Conservation (phyloP, 2,888 invertebrate species). For the Eilema depressum region DNA sequence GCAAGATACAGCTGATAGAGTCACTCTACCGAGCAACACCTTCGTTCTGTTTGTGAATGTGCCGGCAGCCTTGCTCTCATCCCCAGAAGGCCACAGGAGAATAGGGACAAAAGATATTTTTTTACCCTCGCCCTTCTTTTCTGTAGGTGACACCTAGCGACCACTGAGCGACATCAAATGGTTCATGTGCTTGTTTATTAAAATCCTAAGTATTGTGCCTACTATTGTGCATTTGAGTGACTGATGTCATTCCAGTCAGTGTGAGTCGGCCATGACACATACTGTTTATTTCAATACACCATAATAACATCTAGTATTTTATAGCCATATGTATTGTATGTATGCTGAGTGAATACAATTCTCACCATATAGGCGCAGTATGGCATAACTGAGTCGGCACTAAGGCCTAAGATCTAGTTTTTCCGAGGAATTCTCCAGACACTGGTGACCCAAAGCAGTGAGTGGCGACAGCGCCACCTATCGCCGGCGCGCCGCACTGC, state of each 20-base stretch:
- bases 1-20: too few species aligned
- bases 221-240: neutral
- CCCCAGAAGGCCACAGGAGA: neutral
- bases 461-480: conserved; percentile 52
- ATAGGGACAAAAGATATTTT: neutral
- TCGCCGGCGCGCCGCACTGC: conserved; percentile 43
- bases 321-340: neutral
- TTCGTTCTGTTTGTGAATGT: neutral
- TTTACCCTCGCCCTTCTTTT: neutral
- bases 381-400: neutral
- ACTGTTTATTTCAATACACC: neutral
- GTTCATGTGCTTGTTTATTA: neutral
- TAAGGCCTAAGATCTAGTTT: conserved; percentile 11
- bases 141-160: too few species aligned
- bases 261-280: neutral
- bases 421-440: conserved; percentile 2
- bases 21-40: neutral
- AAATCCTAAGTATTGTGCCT: neutral
- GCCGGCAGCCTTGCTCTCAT: neutral
- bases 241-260: neutral
- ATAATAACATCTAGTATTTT: neutral
- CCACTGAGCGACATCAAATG: neutral
- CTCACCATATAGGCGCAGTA: neutral
- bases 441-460: conserved; percentile 7
- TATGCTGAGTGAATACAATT: neutral